Evolutionary conservation across 2,797 vertebrate genomes (phyloP).

Genomic region (Silurus aristotelis): DNA sequence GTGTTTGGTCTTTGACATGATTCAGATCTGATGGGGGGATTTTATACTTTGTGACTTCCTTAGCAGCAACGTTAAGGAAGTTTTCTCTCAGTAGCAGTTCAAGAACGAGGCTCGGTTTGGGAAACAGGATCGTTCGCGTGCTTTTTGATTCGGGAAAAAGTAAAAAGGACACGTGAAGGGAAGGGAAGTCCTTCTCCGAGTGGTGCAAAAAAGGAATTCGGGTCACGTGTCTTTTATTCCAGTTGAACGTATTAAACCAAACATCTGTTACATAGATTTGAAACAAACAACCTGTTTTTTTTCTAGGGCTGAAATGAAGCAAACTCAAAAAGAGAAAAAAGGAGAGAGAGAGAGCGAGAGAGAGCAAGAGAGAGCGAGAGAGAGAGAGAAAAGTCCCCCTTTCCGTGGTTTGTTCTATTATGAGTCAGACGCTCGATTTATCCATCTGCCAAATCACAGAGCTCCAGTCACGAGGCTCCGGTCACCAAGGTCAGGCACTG

Average conservation of each 20-base stretch:
- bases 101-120: slow-evolving; percentile 29
- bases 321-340: slow-evolving; percentile 7
- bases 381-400: slow-evolving; percentile 51
- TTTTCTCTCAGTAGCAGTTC: too few species aligned
- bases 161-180: slow-evolving; percentile 53
- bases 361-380: slow-evolving; percentile 7
- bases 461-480: slow-evolving; percentile 63
- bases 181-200: slow-evolving; percentile 56
- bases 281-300: slow-evolving; percentile 27
- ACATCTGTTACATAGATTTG: slow-evolving; percentile 41
- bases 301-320: background rate
- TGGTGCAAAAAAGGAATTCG: slow-evolving; percentile 39
- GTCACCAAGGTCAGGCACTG: slow-evolving; percentile 58
- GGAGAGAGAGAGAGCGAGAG: background rate
- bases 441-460: slow-evolving; percentile 56
- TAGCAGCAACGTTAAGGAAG: too few species aligned
- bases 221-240: slow-evolving; percentile 43
- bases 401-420: slow-evolving; percentile 67
- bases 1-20: too few species aligned
- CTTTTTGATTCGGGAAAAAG: slow-evolving; percentile 40
- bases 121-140: slow-evolving; percentile 31
- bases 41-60: too few species aligned
- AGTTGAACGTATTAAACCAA: slow-evolving; percentile 50
- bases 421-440: slow-evolving; percentile 68
- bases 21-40: too few species aligned